Evolutionary conservation across 2,888 invertebrate genomes (phyloP).

Genomic region (Oithona nana): DNA sequence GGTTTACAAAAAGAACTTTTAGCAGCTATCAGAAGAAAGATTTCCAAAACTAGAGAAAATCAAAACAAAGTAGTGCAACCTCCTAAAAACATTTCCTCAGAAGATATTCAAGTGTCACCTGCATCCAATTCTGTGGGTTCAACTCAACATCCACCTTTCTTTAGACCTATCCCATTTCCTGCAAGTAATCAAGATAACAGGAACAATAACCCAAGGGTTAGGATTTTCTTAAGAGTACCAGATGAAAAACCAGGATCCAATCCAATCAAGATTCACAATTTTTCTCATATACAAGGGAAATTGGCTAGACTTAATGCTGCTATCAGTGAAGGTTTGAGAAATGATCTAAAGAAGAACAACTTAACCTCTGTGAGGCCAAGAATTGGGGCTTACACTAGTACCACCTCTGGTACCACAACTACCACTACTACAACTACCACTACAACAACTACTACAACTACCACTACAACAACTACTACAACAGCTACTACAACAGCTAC

Average conservation of each 20-base stretch:
- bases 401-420: not conserved
- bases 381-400: not conserved
- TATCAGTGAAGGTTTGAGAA: constrained; percentile 5
- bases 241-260: not conserved
- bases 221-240: not conserved
- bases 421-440: constrained; percentile 13
- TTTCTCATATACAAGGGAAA: constrained; percentile 2
- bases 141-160: not conserved
- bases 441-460: constrained; percentile 37
- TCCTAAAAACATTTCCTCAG: not conserved
- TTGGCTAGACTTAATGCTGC: constrained; percentile 8
- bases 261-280: not conserved
- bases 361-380: not conserved
- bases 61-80: too few species aligned
- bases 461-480: not conserved
- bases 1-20: not conserved
- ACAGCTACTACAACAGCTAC: constrained; percentile 17
- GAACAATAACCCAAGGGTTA: not conserved
- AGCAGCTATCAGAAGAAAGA: not conserved
- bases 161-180: not conserved
- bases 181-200: not conserved
- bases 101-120: not conserved
- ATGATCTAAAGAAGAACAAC: not conserved
- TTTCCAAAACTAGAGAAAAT: not conserved
- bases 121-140: not conserved